A percentile compares a stretch with the other conserved stretches of the same genome.
These are phyloP conservation scores for Pandion haliaetus DNA, from an alignment of 2,113 vertebrate species.

Conservation along the genomic window DNA sequence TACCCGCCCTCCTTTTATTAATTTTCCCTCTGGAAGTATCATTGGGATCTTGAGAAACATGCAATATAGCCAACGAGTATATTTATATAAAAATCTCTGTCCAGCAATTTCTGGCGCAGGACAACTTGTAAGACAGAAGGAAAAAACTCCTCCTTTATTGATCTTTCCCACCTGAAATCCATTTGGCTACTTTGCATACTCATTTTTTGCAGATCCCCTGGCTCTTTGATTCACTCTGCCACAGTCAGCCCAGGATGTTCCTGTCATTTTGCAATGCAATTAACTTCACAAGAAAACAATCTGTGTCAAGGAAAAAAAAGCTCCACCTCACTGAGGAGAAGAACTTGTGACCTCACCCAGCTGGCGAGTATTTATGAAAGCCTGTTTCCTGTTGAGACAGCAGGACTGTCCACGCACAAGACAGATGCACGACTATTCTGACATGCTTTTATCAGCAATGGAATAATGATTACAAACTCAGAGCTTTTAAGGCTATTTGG, in stretches of 20 bases:
- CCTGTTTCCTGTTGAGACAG: background rate
- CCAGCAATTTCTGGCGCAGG: background rate
- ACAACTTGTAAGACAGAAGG: background rate
- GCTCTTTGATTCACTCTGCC: background rate
- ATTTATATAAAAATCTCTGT: background rate
- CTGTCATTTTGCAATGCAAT: background rate
- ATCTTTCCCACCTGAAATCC: background rate
- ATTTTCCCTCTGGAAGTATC: background rate
- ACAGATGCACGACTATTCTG: background rate
- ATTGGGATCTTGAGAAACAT: background rate
- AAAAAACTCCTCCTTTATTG: background rate
- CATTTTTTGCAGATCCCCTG: background rate
- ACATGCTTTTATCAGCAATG: background rate
- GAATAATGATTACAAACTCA: fast-evolving
- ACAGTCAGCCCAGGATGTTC: background rate
- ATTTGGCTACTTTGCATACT: background rate
- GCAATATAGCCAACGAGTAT: background rate
- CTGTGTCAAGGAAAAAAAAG: background rate
- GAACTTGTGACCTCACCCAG: conserved; percentile 26
- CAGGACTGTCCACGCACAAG: background rate
- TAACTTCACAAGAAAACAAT: background rate
- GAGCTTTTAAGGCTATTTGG: background rate
- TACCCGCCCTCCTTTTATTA: background rate
- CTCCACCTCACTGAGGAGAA: background rate
- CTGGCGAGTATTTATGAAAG: background rate